Base-by-base conservation (phyloP, 2,888 invertebrate species). In the Brenthis daphne region DNA sequence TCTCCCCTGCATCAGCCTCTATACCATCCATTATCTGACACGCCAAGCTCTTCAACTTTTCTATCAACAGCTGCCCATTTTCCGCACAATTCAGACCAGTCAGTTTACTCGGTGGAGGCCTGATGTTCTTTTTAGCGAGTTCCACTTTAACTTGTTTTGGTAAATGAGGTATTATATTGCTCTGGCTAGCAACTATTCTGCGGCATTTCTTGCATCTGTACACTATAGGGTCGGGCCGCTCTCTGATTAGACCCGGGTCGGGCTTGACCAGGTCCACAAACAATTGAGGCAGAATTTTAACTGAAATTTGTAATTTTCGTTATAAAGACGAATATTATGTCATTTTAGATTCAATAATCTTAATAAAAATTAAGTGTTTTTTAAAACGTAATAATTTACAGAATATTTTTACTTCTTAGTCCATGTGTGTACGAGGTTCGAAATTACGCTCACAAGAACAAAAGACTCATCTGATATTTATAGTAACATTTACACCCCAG, bases 201-300 rank as follows among this genome's bases (percentile, higher is more conserved):
- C 96, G 94, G 84, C 98, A 98, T 81, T 95, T 96, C 81, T 94
- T 95, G 84, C 98, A 98, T 73, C 97, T 94, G 87, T 97, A 98
- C 11, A 97, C 97, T 65, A 95, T 94, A 0, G 97, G 97, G 77
- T 97, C 97, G 0, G 97, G 97, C 76, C 95, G 94, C 75, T 95
- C 95, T 48, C 95, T 94, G 1, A 94, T 94, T 67, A 96, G 83
- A 0, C 95, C 96, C 0, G 97, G 97, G 92, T 98, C 97, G 0
- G 95, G 93, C 83, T 96, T 96, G 11, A 98, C 94, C 43, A 98
- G 93, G 84, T 96, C 96, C 73, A 94, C 93, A 79, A 96, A 97
- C 73, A 94, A 94, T 80, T 96, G 96, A 0, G 98, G 97, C 72
- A 98, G 90, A 79, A 97, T 97, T 90, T 96, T 97, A 4, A 96